These are phyloP conservation scores for Stegophylla sp. DNA, from an alignment of 2,888 invertebrate species.

Conservation along the genomic window DNA sequence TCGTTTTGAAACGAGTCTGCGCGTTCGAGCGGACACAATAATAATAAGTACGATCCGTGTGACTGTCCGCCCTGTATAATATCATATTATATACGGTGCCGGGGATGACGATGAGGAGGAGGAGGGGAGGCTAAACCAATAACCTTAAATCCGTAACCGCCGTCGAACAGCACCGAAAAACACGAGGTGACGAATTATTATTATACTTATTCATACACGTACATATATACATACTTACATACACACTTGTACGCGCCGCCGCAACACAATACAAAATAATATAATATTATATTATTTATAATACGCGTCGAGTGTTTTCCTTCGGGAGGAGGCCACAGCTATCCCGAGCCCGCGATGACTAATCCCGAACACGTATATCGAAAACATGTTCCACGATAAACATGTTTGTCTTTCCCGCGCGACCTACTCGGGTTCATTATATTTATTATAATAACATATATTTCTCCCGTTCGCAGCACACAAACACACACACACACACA, in stretches of 20 bases:
- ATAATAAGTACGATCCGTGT: no score
- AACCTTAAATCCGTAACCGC: neutral
- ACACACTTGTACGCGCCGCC: no score
- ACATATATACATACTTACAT: no score
- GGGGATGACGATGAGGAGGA: neutral
- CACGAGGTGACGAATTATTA: neutral
- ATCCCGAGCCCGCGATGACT: conserved; percentile 20
- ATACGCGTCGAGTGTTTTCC: conserved; percentile 22
- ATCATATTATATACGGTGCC: no score
- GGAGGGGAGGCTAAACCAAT: neutral
- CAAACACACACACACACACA: no score
- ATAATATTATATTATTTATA: no score
- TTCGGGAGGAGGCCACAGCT: neutral
- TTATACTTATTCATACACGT: no score
- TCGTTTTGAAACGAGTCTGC: no score
- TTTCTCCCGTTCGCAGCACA: neutral
- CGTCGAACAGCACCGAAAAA: neutral
- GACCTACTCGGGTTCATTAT: neutral
- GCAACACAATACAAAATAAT: no score
- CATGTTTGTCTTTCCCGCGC: conserved; percentile 35
- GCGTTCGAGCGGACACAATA: no score
- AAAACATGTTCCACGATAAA: conserved; percentile 54
- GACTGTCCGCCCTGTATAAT: no score
- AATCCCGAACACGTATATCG: conserved; percentile 48
- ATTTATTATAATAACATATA: neutral